Evolutionary conservation across 1,140 invertebrate species (phyloP), one percentile per base, ranked within the genome.

Genomic region (Popillia japonica): DNA sequence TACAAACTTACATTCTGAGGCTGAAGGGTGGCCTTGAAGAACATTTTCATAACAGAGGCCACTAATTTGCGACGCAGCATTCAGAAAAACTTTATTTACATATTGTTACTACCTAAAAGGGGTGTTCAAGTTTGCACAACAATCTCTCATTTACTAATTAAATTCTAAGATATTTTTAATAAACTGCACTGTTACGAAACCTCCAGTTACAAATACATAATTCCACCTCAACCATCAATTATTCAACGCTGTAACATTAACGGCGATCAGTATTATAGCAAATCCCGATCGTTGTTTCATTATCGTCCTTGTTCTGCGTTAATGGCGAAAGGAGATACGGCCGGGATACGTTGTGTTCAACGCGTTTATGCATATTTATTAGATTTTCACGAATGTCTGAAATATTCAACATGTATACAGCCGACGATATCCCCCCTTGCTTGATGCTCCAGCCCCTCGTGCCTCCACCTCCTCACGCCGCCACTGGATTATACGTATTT

Each of bases 361-460:
- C 27, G 27, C 27, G 44, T 48, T 48, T 48, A 48, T 48, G n/a
- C 44, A 48, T 48, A 48, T 48, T 48, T 48, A 48, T 48, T 48
- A 48, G 44, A 48, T 48, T 48, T 48, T 48, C 44, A 48, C 27
- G 44, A 48, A n/a, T n/a, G 44, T 48, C 44, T 48, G 44, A 48
- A 48, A 48, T 48, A 48, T 48, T 48, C 44, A 48, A 48, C 44
- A n/a, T 48, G 44, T 48, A 48, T 34, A 34, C 27, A 34, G 4
- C 10, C 44, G 1, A 48, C 9, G 7, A 48, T 44, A 44, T 44
- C 42, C n/a, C 44, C 27, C 4, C 27, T 34, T 4, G 27, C 27
- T 34, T 4, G 27, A 34, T 34, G 27, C 27, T 34, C 4, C 27
- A 34, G 4, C 27, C 27, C 27, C 27, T 2, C n/a, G n/a, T n/a